Evolutionary conservation across 2,888 invertebrate species (phyloP), one percentile per base, ranked within the genome.

Genomic region (Drosophila niveifrons): DNA sequence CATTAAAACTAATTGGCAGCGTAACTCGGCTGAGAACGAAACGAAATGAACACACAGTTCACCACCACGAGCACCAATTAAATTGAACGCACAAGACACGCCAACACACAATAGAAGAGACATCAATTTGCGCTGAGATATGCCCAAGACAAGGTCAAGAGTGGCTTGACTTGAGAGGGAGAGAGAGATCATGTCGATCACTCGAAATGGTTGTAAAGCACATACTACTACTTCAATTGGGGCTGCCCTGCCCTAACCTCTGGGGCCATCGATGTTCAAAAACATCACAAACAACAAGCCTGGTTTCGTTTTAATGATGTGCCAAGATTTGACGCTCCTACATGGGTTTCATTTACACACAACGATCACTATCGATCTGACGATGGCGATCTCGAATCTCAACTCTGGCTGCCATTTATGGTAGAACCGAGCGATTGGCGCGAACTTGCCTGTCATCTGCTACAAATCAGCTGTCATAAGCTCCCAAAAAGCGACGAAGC

Each of bases 361-460:
- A 18, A 50, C 28, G 9, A 34, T 75, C 69, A 71, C 75, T 69
- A 44, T 39, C 65, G 61, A 65, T 43, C 57, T 36, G 36, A 36
- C 36, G 34, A 51, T 39, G 18, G 39, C 36, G 52, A 52, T 23
- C 17, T 28, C 39, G 10, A 39, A 41, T 53, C 63, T 69, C 47
- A 43, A 47, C 17, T 52, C n/a, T 52, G 43, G 51, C 56, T 74
- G 64, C 82, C 86, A 70, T 82, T 83, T 83, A 86, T 74, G 84
- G 86, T 72, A 83, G 82, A 86, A 83, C 75, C 55, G 67, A 78
- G 62, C 69, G 76, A 65, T 69, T 82, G 83, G 83, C 71, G 87
- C 84, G 78, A 86, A 84, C 87, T 88, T 81, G 81, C 74, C 81
- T 88, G 84, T 85, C 84, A 88, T 85, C 88, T 81, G 81, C 88